Percentiles rank a stretch among this genome's conserved stretches.
Conservation (phyloP, 2,888 invertebrate species). For the Ethmia dodecea region DNA sequence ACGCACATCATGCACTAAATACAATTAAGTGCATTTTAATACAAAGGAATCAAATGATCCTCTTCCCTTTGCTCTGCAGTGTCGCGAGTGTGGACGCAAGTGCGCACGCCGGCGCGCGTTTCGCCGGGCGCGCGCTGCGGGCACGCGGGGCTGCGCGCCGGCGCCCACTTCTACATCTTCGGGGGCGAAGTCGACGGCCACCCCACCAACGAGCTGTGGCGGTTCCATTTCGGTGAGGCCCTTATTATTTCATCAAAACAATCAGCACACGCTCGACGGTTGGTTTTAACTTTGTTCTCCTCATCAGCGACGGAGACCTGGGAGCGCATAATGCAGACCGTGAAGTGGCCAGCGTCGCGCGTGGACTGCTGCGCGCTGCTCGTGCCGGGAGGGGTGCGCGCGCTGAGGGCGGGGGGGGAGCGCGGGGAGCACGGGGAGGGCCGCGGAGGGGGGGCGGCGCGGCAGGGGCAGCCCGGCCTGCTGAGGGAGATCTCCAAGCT, state of each 20-base stretch:
- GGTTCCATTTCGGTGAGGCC: slow-evolving; percentile 86
- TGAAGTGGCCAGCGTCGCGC: slow-evolving; percentile 81
- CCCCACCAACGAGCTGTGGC: slow-evolving; percentile 87
- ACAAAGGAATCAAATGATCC: background rate
- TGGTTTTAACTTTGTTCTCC: background rate
- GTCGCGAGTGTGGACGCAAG: slow-evolving; percentile 80
- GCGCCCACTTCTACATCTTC: slow-evolving; percentile 87
- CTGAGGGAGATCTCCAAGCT: slow-evolving; percentile 83
- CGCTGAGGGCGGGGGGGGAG: slow-evolving; percentile 29
- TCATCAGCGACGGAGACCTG: slow-evolving; percentile 82
- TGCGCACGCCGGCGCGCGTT: slow-evolving; percentile 79
- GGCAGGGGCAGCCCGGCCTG: slow-evolving; percentile 64
- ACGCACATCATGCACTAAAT: background rate
- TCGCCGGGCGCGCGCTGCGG: slow-evolving; percentile 85
- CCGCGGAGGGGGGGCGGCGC: slow-evolving; percentile 44
- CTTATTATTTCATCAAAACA: background rate
- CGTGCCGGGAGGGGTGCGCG: slow-evolving; percentile 74
- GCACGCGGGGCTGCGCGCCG: slow-evolving; percentile 87
- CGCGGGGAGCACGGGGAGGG: slow-evolving; percentile 45
- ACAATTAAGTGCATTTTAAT: background rate
- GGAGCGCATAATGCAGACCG: slow-evolving; percentile 82
- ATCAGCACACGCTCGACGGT: background rate
- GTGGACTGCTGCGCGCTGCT: slow-evolving; percentile 83
- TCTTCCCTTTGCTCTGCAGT: slow-evolving; percentile 37
- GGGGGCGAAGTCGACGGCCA: slow-evolving; percentile 87